Evolutionary conservation across 2,888 invertebrate genomes (phyloP).

Genomic region (Diachrysia chrysitis): DNA sequence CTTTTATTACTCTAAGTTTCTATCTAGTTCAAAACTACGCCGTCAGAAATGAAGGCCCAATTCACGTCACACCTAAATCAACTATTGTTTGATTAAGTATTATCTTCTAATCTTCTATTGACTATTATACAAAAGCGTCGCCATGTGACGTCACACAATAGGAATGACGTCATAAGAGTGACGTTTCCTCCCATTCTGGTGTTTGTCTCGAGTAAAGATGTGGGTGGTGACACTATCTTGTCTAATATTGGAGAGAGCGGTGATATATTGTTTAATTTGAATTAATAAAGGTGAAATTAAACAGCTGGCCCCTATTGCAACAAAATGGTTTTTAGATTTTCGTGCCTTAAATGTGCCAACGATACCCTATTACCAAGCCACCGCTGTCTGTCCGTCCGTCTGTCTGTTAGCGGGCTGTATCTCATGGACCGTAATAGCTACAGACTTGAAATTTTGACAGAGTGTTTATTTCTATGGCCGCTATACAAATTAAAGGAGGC

Average conservation of each 20-base stretch:
- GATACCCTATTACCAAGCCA: no score
- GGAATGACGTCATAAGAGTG: conserved; percentile 38
- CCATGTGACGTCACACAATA: conserved; percentile 11
- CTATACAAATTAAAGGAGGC: no score
- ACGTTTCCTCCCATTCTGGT: conserved; percentile 47
- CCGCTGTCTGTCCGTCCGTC: no score
- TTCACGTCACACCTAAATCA: conserved; percentile 37
- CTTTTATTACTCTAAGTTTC: no score
- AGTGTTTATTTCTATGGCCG: no score
- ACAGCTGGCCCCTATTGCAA: no score
- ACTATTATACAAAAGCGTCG: conserved; percentile 33
- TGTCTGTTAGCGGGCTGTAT: no score
- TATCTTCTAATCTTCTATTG: conserved; percentile 30
- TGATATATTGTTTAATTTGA: not conserved
- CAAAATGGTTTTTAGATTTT: no score
- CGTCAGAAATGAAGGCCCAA: not conserved
- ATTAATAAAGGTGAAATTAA: not conserved
- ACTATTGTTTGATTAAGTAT: conserved; percentile 11
- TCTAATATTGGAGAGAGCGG: not conserved
- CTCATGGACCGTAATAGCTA: no score
- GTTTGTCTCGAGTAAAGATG: conserved; percentile 10
- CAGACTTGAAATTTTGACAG: no score
- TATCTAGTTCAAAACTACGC: not conserved
- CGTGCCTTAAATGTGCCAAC: no score
- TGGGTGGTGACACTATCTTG: conserved; percentile 11